These are phyloP conservation scores for Malthinus seriepunctatus DNA, from an alignment of 2,888 invertebrate species.

Conservation along the genomic window DNA sequence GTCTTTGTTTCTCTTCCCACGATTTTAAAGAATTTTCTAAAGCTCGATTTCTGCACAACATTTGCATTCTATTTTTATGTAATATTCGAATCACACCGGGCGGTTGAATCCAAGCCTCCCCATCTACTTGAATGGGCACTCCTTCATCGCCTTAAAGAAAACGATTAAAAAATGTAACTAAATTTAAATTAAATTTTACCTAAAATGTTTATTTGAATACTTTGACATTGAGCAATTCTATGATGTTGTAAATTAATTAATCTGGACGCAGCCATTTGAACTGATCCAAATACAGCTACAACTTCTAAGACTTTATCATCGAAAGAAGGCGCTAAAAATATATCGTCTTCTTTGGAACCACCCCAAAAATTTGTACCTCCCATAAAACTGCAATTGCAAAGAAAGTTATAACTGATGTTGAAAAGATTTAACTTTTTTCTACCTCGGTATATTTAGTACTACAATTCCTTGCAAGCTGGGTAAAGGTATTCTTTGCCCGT, in stretches of 20 bases:
- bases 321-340: slow-evolving; percentile 91
- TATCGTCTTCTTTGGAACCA: slow-evolving; percentile 86
- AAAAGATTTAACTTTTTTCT: slow-evolving; percentile 18
- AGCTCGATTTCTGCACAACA: slow-evolving; percentile 89
- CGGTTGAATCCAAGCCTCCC: slow-evolving; percentile 97
- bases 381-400: slow-evolving; percentile 75
- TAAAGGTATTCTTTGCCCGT: slow-evolving; percentile 92
- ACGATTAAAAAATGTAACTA: neutral
- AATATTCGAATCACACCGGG: slow-evolving; percentile 95
- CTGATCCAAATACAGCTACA: slow-evolving; percentile 96
- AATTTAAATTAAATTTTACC: slow-evolving; percentile 55
- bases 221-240: slow-evolving; percentile 94
- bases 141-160: slow-evolving; percentile 71
- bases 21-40: slow-evolving; percentile 87
- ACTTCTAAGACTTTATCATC: slow-evolving; percentile 97
- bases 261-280: slow-evolving; percentile 96
- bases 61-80: slow-evolving; percentile 96
- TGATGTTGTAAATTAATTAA: slow-evolving; percentile 96
- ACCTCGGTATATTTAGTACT: slow-evolving; percentile 92
- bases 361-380: slow-evolving; percentile 99
- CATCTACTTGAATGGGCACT: slow-evolving; percentile 95
- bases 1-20: slow-evolving; percentile 84
- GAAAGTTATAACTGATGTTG: slow-evolving; percentile 30
- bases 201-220: slow-evolving; percentile 93
- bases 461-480: slow-evolving; percentile 97